Percentiles rank a stretch among this genome's conserved stretches.
Evolutionary conservation across 2,113 vertebrate species (phyloP).

Genomic region (Otolemur garnettii): DNA sequence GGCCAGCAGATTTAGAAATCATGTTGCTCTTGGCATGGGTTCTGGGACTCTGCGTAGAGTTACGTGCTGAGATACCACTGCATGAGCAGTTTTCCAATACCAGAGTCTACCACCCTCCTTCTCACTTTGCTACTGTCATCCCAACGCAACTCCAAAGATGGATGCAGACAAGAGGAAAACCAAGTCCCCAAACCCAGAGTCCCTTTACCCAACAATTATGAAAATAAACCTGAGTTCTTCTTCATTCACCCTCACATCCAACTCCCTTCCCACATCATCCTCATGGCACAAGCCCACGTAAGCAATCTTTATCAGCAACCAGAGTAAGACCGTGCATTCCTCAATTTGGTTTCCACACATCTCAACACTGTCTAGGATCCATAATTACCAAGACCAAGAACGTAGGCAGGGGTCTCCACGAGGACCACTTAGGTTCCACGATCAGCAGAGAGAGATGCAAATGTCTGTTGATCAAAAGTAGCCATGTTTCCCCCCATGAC

Average conservation of each 20-base stretch:
- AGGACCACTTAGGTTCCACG: too few species aligned
- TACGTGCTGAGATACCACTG: not conserved
- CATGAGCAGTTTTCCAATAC: not conserved
- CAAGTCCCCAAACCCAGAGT: not conserved
- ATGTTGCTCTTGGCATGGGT: conserved; percentile 55
- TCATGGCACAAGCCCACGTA: accelerated
- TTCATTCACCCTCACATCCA: not conserved
- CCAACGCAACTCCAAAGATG: not conserved
- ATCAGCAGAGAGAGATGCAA: not conserved
- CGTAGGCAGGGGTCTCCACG: not conserved
- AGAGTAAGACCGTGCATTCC: not conserved
- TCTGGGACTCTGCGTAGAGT: conserved; percentile 31
- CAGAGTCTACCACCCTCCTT: not conserved
- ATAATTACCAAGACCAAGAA: not conserved
- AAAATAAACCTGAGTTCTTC: not conserved
- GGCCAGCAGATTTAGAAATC: conserved; percentile 63
- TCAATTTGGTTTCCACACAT: not conserved
- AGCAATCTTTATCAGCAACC: not conserved
- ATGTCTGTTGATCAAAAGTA: conserved; percentile 69
- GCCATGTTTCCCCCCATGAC: accelerated
- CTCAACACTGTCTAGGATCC: not conserved
- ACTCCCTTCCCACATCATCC: not conserved
- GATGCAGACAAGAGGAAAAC: not conserved
- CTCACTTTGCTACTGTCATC: not conserved
- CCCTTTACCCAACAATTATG: not conserved